A percentile compares a stretch with the other conserved stretches of the same genome.
Conservation (phyloP, 1,140 invertebrate genomes). For the Lepidurus arcticus region DNA sequence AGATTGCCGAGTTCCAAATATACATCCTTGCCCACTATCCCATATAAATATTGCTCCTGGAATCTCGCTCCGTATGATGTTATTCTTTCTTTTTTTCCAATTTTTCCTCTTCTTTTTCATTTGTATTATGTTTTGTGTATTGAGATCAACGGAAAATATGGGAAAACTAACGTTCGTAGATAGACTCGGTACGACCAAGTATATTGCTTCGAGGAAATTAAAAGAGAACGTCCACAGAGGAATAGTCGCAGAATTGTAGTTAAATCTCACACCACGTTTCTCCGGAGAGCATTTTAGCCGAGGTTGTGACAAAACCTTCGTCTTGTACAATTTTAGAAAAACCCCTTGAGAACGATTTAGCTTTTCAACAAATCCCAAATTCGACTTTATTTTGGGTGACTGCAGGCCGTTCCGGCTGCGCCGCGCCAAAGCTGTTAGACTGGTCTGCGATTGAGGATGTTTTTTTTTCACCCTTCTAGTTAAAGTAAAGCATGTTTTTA, state of each 20-base stretch:
- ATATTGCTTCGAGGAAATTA: neutral
- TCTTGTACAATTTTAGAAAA: neutral
- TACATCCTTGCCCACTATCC: neutral
- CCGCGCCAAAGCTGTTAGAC: too few relatives aligned
- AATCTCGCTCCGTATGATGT: neutral
- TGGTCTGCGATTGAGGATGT: too few relatives aligned
- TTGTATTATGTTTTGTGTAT: neutral
- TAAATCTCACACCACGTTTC: neutral
- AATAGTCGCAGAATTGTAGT: neutral
- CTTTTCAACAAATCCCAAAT: neutral
- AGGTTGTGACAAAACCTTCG: conserved; percentile 16
- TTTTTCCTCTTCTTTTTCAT: neutral
- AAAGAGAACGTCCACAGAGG: neutral
- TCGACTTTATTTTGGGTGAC: neutral
- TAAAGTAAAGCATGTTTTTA: too few relatives aligned
- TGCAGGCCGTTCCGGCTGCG: too few relatives aligned
- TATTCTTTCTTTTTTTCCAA: neutral
- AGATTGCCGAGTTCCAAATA: neutral
- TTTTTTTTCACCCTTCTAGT: too few relatives aligned
- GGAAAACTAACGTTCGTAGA: neutral
- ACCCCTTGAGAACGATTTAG: neutral
- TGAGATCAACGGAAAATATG: neutral
- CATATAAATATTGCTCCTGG: neutral
- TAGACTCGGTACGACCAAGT: neutral
- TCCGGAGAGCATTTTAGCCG: neutral